Conservation (phyloP, 2,888 invertebrate genomes). For the Chalcis sispes region DNA sequence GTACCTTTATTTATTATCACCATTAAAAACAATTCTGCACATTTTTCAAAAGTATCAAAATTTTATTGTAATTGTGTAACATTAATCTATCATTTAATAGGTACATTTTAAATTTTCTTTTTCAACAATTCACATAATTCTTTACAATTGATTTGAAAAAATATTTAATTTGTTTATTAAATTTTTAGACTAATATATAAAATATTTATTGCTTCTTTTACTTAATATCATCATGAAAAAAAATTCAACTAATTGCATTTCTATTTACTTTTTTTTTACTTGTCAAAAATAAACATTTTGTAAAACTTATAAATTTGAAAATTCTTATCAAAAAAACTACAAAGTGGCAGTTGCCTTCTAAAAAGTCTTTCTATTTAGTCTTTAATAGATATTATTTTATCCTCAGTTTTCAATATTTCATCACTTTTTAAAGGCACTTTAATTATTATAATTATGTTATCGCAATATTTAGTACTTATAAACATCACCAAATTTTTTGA, state of each 20-base stretch:
- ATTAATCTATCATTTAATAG: conserved; percentile 15
- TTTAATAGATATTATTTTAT: conserved; percentile 21
- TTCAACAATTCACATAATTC: conserved; percentile 7
- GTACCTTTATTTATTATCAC: conserved; percentile 60
- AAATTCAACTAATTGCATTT: conserved; percentile 13
- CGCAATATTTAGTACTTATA: conserved; percentile 47
- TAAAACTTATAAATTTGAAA: conserved; percentile 41
- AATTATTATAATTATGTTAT: conserved; percentile 37
- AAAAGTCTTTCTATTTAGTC: conserved; percentile 38
- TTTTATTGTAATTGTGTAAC: conserved; percentile 30
- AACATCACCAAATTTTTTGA: conserved; percentile 39
- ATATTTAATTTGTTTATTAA: conserved; percentile 1
- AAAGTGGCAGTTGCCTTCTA: conserved; percentile 45
- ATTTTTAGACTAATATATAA: conserved; percentile 31
- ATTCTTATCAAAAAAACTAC: conserved; percentile 34
- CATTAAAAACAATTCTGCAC: conserved; percentile 39
- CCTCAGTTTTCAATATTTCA: conserved; percentile 8
- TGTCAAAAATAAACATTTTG: conserved; percentile 15
- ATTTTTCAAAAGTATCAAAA: conserved; percentile 36
- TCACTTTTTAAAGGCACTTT: conserved; percentile 58
- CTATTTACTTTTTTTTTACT: not conserved
- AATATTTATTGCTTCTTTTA: conserved; percentile 41
- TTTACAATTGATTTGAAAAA: conserved; percentile 25
- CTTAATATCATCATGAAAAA: conserved; percentile 27
- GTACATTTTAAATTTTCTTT: conserved; percentile 13